Evolutionary conservation across 2,113 vertebrate genomes (phyloP), one percentile per base, ranked within the genome.

Genomic region (Pterocles orientalis): DNA sequence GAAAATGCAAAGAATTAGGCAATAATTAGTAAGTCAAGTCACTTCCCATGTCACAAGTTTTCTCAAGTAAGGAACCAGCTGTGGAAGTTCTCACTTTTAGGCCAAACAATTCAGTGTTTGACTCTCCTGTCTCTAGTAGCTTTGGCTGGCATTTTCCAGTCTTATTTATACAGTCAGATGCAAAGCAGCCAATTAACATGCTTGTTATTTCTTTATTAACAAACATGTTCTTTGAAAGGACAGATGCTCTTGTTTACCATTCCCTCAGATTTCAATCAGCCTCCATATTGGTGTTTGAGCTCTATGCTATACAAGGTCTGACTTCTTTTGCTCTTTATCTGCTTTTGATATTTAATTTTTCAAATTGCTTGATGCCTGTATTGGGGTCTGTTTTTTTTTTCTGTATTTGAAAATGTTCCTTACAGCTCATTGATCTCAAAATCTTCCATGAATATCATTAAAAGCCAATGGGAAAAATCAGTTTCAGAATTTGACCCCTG

Each of bases 81-180:
- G 53, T 45, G 28, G 57, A 94, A 94, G 50, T 16, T 69, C 31
- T 84, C 66, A 64, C n/a, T 82, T 94, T 47, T 34, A 65, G 31
- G 78, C 57, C 57, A 65, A 70, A 56, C 41, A 66, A 88, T 84
- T 90, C 69, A 45, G 41, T 66, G 25, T 83, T 92, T 90, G 72
- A 72, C 80, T 82, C 24, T 93, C 64, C 80, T 85, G 62, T 51
- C 50, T 72, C 20, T 45, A 86, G 71, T 53, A 92, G 91, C 68
- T 81, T 82, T 94, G 92, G 75, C 77, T 97, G 86, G 85, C 61
- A 92, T 96, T 97, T 97, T 78, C 57, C 53, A 80, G 41, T 83
- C 25, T 95, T 92, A 88, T 88, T 96, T 96, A 62, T 64, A 88
- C 39, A 79, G 68, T 39, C 60, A 96, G 58, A 95, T 83, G 82